A percentile compares a stretch with the other conserved stretches of the same genome.
Evolutionary conservation across 1,140 invertebrate species (phyloP).

Genomic region (Steinernema feltiae): DNA sequence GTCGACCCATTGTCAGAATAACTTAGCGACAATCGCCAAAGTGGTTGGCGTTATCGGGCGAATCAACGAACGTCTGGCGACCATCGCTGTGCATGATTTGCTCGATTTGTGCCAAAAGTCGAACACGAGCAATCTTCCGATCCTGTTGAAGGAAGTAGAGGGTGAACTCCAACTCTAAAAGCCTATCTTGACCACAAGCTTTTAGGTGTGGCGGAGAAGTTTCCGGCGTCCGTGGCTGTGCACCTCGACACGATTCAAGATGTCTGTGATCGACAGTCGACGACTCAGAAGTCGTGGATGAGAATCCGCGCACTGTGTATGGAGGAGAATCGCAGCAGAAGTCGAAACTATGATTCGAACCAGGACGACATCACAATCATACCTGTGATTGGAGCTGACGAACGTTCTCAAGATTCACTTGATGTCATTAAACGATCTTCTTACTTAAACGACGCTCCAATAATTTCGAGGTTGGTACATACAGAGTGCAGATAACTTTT

Average conservation of each 20-base stretch:
- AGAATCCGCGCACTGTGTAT: not conserved
- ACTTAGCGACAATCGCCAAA: slow-evolving; percentile 38
- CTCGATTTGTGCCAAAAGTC: slow-evolving; percentile 26
- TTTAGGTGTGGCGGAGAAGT: slow-evolving; percentile 35
- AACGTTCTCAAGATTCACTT: not conserved
- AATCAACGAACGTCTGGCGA: slow-evolving; percentile 34
- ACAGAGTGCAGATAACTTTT: too few species aligned
- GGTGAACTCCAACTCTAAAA: slow-evolving; percentile 6
- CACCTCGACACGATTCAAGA: slow-evolving; percentile 33
- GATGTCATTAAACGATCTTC: not conserved
- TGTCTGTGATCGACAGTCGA: slow-evolving; percentile 21
- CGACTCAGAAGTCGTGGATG: not conserved
- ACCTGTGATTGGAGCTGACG: not conserved
- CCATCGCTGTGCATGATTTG: slow-evolving; percentile 38
- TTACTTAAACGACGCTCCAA: not conserved
- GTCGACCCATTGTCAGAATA: slow-evolving; percentile 32
- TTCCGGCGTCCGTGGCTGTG: slow-evolving; percentile 27
- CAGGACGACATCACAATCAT: not conserved
- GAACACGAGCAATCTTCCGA: slow-evolving; percentile 29
- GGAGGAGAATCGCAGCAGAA: not conserved
- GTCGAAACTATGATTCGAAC: not conserved
- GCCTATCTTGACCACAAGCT: not conserved
- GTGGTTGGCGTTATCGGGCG: slow-evolving; percentile 39
- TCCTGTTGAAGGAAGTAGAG: slow-evolving; percentile 44
- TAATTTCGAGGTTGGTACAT: not conserved